These are phyloP conservation scores for Furcula furcula DNA, from an alignment of 2,888 invertebrate genomes.

Conservation along the genomic window DNA sequence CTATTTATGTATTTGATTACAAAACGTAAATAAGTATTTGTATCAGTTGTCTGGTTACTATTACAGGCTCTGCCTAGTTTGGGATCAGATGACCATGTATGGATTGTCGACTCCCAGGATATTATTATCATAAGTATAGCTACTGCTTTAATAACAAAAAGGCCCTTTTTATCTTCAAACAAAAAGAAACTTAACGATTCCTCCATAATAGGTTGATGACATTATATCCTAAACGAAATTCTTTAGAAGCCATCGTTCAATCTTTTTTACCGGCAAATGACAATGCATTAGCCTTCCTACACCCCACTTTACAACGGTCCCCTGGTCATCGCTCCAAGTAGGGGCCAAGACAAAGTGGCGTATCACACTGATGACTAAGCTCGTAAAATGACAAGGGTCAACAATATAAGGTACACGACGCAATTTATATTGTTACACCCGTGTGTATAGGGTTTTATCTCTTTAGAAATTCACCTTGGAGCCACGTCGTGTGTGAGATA, in stretches of 20 bases:
- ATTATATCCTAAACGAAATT: not conserved
- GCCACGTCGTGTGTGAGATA: constrained; percentile 22
- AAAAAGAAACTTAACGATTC: not conserved
- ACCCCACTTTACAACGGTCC: constrained; percentile 9
- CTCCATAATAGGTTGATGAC: not conserved
- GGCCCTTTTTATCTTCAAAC: not conserved
- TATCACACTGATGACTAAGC: constrained; percentile 30
- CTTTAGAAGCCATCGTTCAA: not conserved
- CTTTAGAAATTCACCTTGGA: constrained; percentile 35
- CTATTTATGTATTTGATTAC: no score
- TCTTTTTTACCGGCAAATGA: constrained; percentile 1
- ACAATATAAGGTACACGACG: constrained; percentile 7
- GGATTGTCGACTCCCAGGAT: no score
- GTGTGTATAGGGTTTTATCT: constrained; percentile 24
- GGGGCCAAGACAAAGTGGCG: constrained; percentile 22
- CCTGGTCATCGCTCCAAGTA: constrained; percentile 9
- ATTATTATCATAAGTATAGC: no score
- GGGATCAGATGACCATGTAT: no score
- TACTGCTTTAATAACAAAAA: not conserved
- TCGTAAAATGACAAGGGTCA: constrained; percentile 30
- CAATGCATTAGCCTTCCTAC: not conserved
- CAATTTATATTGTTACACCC: constrained; percentile 27
- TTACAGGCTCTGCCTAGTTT: no score
- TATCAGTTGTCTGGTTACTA: no score
- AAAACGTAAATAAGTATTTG: no score